Evolutionary conservation across 2,888 invertebrate genomes (phyloP).

Genomic region (Lithodes maja): DNA sequence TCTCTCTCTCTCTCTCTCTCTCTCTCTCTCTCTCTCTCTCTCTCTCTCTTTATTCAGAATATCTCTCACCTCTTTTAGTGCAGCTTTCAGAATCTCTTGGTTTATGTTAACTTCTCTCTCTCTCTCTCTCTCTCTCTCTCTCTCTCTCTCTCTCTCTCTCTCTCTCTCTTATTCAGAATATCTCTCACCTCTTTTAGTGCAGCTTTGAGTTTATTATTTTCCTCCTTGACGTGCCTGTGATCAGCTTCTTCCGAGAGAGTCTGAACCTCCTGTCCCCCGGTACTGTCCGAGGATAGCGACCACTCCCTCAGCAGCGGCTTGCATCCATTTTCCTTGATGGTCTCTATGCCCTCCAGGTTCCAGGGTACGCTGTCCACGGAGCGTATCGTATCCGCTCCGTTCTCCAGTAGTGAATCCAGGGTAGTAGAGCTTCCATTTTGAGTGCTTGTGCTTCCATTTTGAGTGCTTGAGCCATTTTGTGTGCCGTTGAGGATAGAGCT

Average conservation of each 20-base stretch:
- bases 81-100: too few species aligned
- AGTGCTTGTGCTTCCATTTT: not conserved
- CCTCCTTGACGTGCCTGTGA: slow-evolving; percentile 45
- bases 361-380: slow-evolving; percentile 67
- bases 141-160: too few species aligned
- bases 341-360: slow-evolving; percentile 68
- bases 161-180: too few species aligned
- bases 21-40: too few species aligned
- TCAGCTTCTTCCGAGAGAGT: slow-evolving; percentile 37
- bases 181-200: slow-evolving; percentile 66
- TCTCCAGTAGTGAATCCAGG: slow-evolving; percentile 11
- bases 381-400: slow-evolving; percentile 43
- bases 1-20: too few species aligned
- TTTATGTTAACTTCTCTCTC: too few species aligned
- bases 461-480: not conserved
- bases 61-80: too few species aligned
- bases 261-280: slow-evolving; percentile 16
- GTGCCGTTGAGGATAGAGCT: not conserved
- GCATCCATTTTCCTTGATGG: slow-evolving; percentile 65
- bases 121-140: too few species aligned
- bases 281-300: slow-evolving; percentile 26
- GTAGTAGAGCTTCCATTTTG: slow-evolving; percentile 28
- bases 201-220: slow-evolving; percentile 63
- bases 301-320: slow-evolving; percentile 44
- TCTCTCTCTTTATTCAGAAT: too few species aligned